Evolutionary conservation across 2,797 vertebrate species (phyloP).

Genomic region (Percopsis omiscomaycus): DNA sequence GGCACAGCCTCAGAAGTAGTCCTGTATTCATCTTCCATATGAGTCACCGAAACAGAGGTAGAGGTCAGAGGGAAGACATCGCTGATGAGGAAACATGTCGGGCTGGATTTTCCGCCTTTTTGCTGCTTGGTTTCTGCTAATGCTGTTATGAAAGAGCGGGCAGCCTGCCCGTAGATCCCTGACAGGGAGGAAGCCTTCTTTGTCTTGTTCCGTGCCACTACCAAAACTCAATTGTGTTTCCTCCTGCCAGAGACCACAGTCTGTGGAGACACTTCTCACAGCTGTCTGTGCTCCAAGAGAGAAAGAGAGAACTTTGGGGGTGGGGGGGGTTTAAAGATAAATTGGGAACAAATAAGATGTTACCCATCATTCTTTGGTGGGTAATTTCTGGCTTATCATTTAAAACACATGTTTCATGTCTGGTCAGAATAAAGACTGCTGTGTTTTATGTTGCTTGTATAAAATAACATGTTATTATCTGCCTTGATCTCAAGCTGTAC

Average conservation of each 20-base stretch:
- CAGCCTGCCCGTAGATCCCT: slow-evolving; percentile 46
- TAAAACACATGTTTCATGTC: slow-evolving; percentile 27
- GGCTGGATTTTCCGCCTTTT: slow-evolving; percentile 68
- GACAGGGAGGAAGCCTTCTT: slow-evolving; percentile 51
- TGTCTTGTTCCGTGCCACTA: slow-evolving; percentile 66
- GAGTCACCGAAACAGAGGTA: slow-evolving; percentile 61
- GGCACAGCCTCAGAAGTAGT: slow-evolving; percentile 66
- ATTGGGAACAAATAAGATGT: slow-evolving; percentile 28
- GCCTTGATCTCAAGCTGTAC: slow-evolving; percentile 30
- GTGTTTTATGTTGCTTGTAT: slow-evolving; percentile 19
- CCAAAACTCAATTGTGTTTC: slow-evolving; percentile 63
- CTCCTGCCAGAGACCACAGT: slow-evolving; percentile 59
- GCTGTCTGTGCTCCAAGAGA: slow-evolving; percentile 44
- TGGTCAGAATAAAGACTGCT: slow-evolving; percentile 11
- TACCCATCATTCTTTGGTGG: slow-evolving; percentile 22
- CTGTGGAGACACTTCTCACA: slow-evolving; percentile 53
- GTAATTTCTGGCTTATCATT: slow-evolving; percentile 31
- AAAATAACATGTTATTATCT: slow-evolving; percentile 33
- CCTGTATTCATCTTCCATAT: slow-evolving; percentile 68
- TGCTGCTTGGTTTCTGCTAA: slow-evolving; percentile 59
- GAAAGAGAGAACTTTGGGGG: slow-evolving; percentile 18
- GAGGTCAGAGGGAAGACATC: slow-evolving; percentile 67
- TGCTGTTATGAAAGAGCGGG: slow-evolving; percentile 65
- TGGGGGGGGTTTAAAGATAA: slow-evolving; percentile 4
- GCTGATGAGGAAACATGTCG: slow-evolving; percentile 73